Base-by-base conservation (phyloP, 2,797 vertebrate species). In the Nyctibius grandis region DNA sequence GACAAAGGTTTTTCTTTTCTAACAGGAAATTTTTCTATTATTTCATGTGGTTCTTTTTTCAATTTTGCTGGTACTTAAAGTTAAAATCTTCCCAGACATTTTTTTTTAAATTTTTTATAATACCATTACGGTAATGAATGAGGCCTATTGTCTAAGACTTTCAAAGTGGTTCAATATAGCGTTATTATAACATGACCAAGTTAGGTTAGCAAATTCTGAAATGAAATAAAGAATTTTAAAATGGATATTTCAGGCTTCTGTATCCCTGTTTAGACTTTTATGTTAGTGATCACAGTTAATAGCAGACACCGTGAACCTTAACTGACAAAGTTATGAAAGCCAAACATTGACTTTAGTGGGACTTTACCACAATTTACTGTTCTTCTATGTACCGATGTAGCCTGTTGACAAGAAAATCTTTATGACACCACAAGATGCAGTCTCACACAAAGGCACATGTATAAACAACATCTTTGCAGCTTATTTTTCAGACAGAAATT, bases 401-500 rank as follows among this genome's bases (percentile, higher is more conserved):
- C 48, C 54, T 63, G 25, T 45, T 91, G 63, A 70, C 80, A 40
- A 80, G 61, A 69, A 93, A 73, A 82, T 48, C 44, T 26, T 77
- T 68, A 19, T 54, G 40, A 54, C 23, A 28, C 12, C 90, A 40
- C 36, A 81, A 72, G 50, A 47, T 51, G 44, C 9, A 45, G 26
- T 76, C 25, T 85, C 23, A 31, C 28, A 34, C 21, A 65, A 93
- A 82, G 4, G 23, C 26, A 48, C 2, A 12, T 18, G 4, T 44
- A 23, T 64, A 83, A 60, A 64, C 28, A 74, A 31, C 25, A 18
- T 40, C 63, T 69, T 72, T 38, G 14, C 18, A 81, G 25, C 13
- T 92, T 80, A 51, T 57, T 89, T 92, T 81, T 88, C 59, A 54
- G 40, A 6, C 33, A 64, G 9, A 60, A 69, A 59, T 86, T 85